Conservation (phyloP, 2,888 invertebrate species). For the Apodemia duryi region DNA sequence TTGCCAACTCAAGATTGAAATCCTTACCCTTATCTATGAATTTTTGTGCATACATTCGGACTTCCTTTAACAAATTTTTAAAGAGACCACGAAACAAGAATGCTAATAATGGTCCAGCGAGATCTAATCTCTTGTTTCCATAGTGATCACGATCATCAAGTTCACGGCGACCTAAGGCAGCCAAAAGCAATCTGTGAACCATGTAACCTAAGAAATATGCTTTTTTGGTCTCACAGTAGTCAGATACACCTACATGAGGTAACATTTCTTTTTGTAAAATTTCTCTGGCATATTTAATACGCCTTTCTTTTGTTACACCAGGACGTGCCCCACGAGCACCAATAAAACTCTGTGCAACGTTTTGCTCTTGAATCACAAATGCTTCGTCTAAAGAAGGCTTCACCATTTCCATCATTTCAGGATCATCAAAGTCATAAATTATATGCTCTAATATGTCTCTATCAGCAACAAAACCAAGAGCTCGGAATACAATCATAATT, state of each 20-base stretch:
- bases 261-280: constrained; percentile 99
- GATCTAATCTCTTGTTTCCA: constrained; percentile 98
- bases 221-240: constrained; percentile 99
- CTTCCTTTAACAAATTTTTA: constrained; percentile 97
- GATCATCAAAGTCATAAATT: constrained; percentile 99
- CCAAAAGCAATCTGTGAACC: constrained; percentile 97
- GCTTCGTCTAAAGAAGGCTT: constrained; percentile 99
- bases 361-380: constrained; percentile 99
- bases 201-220: constrained; percentile 99
- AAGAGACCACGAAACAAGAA: constrained; percentile 98
- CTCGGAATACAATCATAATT: constrained; percentile 99
- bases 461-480: constrained; percentile 99
- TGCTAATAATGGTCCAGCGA: constrained; percentile 97
- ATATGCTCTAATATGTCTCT: constrained; percentile 99
- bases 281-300: constrained; percentile 99
- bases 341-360: constrained; percentile 98
- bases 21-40: constrained; percentile 99
- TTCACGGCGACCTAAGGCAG: constrained; percentile 96
- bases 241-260: constrained; percentile 99
- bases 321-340: constrained; percentile 98
- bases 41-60: constrained; percentile 98
- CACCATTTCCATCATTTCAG: constrained; percentile 99
- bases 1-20: constrained; percentile 97
- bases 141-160: constrained; percentile 99
- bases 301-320: constrained; percentile 98